Evolutionary conservation across 1,140 invertebrate species (phyloP), one percentile per base, ranked within the genome.

Genomic region (Delia radicum): DNA sequence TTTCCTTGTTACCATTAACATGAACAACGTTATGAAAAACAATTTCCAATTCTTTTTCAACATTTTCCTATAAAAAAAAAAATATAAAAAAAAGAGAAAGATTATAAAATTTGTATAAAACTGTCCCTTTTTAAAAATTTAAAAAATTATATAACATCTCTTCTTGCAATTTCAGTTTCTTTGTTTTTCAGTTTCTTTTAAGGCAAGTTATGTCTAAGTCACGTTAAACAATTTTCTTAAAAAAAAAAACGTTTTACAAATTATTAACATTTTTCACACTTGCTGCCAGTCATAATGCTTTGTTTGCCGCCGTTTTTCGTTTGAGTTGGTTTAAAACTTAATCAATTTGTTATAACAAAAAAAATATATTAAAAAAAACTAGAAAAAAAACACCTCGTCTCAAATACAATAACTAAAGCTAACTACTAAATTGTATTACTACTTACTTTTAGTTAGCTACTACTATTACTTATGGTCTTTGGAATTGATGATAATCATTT

Each of bases 221-320:
- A 69, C 65, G 65, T 69, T 69, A 69, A 33, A 37, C 29, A 31
- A 24, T 69, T 69, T 69, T 69, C 65, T n/a, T 33, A 33, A 21
- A 69, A 69, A 69, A 69, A 33, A 21, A 69, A 69, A 69, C 65
- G 65, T 69, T 69, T 69, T 69, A 33, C 65, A 69, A 69, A 69
- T 69, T 69, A 69, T 69, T 69, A 69, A 69, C 29, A 69, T 69
- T 69, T 69, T 69, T 69, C 29, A 69, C 65, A 69, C 65, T 69
- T 69, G 65, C 21, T 69, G 65, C 65, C 65, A 69, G 62, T 27
- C 27, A 28, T 65, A 29, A 6, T 65, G 62, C 26, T 65, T 28
- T 28, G 62, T 15, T 42, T 13, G 37, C 6, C 0, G 6, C 10
- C 7, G 37, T 42, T 10, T 15, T 33, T 33, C 10, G 4, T 33